Evolutionary conservation across 2,113 vertebrate species (phyloP).

Genomic region (Elaphurus davidianus): DNA sequence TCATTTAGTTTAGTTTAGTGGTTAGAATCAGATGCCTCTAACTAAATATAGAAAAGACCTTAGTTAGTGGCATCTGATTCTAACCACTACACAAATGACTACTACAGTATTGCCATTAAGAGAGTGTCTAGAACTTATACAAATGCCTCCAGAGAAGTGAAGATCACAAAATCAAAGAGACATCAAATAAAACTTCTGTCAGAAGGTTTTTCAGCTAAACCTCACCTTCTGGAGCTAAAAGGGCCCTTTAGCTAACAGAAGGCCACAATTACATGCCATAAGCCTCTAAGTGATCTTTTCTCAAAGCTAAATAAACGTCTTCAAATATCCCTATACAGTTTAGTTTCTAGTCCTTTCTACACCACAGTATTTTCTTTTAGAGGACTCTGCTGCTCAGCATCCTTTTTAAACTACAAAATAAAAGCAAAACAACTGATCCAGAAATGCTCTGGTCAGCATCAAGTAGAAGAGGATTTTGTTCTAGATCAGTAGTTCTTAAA

Average conservation of each 20-base stretch:
- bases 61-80: background rate
- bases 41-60: background rate
- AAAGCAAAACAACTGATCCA: background rate
- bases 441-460: background rate
- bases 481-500: background rate
- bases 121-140: background rate
- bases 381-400: background rate
- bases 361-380: background rate
- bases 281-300: background rate
- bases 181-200: background rate
- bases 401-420: background rate
- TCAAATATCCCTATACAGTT: background rate
- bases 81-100: background rate
- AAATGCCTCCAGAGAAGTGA: background rate
- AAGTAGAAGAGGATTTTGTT: background rate
- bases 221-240: background rate
- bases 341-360: background rate
- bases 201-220: background rate
- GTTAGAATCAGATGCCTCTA: background rate
- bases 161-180: background rate
- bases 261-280: background rate
- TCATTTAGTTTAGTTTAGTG: background rate
- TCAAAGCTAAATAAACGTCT: background rate
- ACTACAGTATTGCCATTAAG: background rate
- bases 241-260: background rate